Conservation (phyloP, 2,797 vertebrate species). For the Schizopygopsis malacanthus region DNA sequence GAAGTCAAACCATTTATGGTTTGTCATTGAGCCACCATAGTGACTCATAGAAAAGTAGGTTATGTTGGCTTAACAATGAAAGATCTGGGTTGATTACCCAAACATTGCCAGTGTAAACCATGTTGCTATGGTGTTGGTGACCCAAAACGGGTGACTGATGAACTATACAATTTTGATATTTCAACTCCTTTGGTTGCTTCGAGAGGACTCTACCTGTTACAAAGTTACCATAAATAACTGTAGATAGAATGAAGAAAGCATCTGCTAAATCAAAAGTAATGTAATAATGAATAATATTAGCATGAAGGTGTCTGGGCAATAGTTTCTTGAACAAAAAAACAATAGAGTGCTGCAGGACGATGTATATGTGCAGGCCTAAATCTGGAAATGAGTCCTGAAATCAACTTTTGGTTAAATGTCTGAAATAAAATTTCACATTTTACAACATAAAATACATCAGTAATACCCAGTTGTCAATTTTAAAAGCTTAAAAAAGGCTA, state of each 20-base stretch:
- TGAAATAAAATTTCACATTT: neutral
- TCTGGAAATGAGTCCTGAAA: neutral
- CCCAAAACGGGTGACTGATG: slow-evolving; percentile 5
- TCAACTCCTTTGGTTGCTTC: neutral
- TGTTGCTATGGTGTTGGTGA: neutral
- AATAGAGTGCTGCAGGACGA: neutral
- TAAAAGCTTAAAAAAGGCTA: neutral
- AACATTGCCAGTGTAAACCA: slow-evolving; percentile 5
- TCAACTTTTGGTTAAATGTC: neutral
- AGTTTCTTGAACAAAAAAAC: slow-evolving; percentile 6
- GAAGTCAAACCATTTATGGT: neutral
- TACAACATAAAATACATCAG: neutral
- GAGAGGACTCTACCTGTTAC: neutral
- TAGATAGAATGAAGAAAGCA: neutral
- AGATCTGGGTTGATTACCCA: neutral
- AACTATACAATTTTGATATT: neutral
- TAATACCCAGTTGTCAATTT: neutral
- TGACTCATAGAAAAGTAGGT: neutral
- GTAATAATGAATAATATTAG: neutral
- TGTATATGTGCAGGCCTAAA: neutral
- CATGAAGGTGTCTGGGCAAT: neutral
- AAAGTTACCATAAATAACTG: neutral
- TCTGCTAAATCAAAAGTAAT: neutral
- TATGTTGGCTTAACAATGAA: slow-evolving; percentile 5
- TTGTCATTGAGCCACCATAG: neutral